Percentiles rank a stretch among this genome's conserved stretches.
phyloP scores from a whole-genome alignment of 2,113 vertebrate genomes.

The Chiloscyllium plagiosum region DNA sequence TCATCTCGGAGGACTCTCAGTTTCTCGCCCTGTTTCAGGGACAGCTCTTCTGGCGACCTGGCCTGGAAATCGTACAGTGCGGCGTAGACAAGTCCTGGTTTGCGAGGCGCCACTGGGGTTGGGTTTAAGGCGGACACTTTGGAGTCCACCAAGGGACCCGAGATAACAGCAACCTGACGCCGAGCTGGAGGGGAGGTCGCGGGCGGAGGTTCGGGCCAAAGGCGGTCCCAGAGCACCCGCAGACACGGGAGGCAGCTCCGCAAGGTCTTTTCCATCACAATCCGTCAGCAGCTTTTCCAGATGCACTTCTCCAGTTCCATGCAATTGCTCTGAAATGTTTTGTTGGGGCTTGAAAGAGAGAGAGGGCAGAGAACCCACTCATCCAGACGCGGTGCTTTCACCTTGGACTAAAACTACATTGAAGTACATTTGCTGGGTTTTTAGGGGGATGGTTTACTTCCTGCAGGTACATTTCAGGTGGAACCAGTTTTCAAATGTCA shows the following conservation, averaged over 20 bases:
- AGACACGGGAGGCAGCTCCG: slow-evolving; percentile 70
- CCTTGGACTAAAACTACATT: background rate
- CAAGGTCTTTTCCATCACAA: slow-evolving; percentile 72
- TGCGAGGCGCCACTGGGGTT: background rate
- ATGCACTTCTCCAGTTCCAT: background rate
- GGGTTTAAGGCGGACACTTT: background rate
- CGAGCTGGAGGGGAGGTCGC: background rate
- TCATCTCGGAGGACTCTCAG: slow-evolving; percentile 74
- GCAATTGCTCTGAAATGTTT: background rate
- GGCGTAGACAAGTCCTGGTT: slow-evolving; percentile 57
- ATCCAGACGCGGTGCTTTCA: background rate
- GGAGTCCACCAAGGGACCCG: background rate
- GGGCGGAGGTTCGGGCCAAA: slow-evolving; percentile 63
- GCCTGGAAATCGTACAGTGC: slow-evolving; percentile 76
- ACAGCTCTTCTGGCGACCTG: slow-evolving; percentile 70
- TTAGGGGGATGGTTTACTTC: background rate
- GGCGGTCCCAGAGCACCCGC: slow-evolving; percentile 71
- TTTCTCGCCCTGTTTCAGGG: slow-evolving; percentile 70
- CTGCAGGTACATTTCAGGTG: background rate
- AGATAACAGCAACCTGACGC: background rate
- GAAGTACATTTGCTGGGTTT: background rate
- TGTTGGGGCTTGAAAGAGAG: too few relatives aligned
- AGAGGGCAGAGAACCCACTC: background rate
- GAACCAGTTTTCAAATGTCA: slow-evolving; percentile 20
- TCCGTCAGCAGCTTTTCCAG: background rate